Evolutionary conservation across 2,113 vertebrate species (phyloP).

Genomic region (Sterna hirundo): DNA sequence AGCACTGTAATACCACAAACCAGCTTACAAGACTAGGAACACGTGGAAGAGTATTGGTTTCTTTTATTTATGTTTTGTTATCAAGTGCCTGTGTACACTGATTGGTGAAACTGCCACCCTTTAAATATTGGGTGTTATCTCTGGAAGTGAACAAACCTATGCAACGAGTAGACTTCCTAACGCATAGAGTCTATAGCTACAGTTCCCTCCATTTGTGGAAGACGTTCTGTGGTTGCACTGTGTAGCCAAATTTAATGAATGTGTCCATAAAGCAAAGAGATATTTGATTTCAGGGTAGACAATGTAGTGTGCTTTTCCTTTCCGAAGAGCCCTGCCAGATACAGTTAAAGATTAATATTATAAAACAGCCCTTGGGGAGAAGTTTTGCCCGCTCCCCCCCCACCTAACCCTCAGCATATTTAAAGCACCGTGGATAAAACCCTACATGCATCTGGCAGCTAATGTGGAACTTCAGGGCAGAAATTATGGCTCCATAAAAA

Average conservation of each 20-base stretch:
- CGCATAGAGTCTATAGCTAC: not conserved
- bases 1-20: not conserved
- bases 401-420: not conserved
- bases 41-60: not conserved
- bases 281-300: not conserved
- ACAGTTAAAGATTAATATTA: not conserved
- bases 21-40: not conserved
- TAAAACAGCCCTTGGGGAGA: not conserved
- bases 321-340: not conserved
- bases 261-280: not conserved
- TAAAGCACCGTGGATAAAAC: not conserved
- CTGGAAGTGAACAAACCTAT: not conserved
- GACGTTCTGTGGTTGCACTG: not conserved
- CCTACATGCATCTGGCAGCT: not conserved
- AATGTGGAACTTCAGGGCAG: not conserved
- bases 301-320: not conserved
- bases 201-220: not conserved
- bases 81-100: not conserved
- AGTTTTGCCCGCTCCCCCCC: not conserved
- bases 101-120: not conserved
- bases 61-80: not conserved
- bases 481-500: slow-evolving; percentile 11
- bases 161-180: not conserved
- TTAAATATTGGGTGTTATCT: not conserved
- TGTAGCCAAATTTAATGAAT: not conserved